Evolutionary conservation across 2,113 vertebrate genomes (phyloP), one percentile per base, ranked within the genome.

Genomic region (Catharus bicknelli): DNA sequence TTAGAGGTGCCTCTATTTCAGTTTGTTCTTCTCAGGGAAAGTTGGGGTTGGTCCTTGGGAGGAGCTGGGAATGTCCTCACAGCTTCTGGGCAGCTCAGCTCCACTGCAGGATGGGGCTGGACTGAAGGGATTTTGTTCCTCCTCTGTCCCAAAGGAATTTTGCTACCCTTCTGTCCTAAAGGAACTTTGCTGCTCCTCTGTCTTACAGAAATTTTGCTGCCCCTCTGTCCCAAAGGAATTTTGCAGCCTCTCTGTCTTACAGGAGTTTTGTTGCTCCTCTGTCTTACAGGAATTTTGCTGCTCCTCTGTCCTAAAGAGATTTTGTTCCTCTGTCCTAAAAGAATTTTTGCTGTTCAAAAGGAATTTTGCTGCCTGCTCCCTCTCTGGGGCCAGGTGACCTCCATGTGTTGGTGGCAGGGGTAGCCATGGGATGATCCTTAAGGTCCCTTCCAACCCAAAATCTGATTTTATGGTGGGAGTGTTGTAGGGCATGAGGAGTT

Each of bases 381-480:
- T 14, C 61, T 48, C 13, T 51, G 51, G 16, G 22, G 45, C 22
- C 57, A 0, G 34, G 45, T 40, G 45, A 7, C 29, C 47, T 76
- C 29, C 2, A 0, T 10, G 32, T 0, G 0, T 5, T 25, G 61
- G 16, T 29, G 47, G 48, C 10, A 10, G 14, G 22, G 51, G 16
- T 26, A 42, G 40, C 10, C 9, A 0, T 7, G 53, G 8, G 32
- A 10, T 16, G 22, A 13, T 23, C 32, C 27, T 5, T 29, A 4
- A 17, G 22, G 38, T 38, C 38, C 23, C 13, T 53, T 3, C 68
- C 61, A 10, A 4, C 26, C 76, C 77, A 1, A 38, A 7, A 25
- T 7, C 45, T 4, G 59, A 20, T 47, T 50, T 29, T 51, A 0
- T 36, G 51, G 4, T 32, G 45, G 16, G 45, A 25, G 1, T 50